phyloP scores from a whole-genome alignment of 2,797 vertebrate species.

The Silurus lanzhouensis region DNA sequence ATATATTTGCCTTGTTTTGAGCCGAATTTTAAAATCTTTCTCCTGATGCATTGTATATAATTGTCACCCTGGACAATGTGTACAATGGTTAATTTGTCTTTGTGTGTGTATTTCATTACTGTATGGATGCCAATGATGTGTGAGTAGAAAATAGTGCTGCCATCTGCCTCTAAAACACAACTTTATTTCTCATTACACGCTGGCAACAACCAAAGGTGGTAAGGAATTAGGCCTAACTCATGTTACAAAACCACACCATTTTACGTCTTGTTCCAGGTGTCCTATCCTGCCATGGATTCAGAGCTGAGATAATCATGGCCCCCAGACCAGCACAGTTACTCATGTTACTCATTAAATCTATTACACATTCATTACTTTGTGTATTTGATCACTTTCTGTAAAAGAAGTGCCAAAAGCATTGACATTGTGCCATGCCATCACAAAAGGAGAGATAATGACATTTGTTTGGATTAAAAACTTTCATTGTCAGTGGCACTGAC shows the following conservation, averaged over 20 bases:
- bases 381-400: too few species aligned
- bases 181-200: constrained; percentile 81
- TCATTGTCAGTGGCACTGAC: neutral
- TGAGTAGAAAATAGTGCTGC: constrained; percentile 61
- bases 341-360: neutral
- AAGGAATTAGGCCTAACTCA: constrained; percentile 75
- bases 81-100: constrained; percentile 6
- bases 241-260: constrained; percentile 61
- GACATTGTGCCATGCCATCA: neutral
- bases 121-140: constrained; percentile 44
- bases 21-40: neutral
- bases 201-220: constrained; percentile 82
- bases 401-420: neutral
- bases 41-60: neutral
- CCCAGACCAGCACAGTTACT: neutral
- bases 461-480: neutral
- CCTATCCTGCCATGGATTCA: constrained; percentile 69
- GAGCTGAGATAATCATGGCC: constrained; percentile 26
- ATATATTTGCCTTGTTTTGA: neutral
- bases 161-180: constrained; percentile 69
- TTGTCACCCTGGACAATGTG: constrained; percentile 14
- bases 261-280: constrained; percentile 51
- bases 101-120: constrained; percentile 26
- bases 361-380: too few species aligned
- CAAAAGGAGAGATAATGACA: neutral